Conservation (phyloP, 2,797 vertebrate species). For the Hirundo rustica region DNA sequence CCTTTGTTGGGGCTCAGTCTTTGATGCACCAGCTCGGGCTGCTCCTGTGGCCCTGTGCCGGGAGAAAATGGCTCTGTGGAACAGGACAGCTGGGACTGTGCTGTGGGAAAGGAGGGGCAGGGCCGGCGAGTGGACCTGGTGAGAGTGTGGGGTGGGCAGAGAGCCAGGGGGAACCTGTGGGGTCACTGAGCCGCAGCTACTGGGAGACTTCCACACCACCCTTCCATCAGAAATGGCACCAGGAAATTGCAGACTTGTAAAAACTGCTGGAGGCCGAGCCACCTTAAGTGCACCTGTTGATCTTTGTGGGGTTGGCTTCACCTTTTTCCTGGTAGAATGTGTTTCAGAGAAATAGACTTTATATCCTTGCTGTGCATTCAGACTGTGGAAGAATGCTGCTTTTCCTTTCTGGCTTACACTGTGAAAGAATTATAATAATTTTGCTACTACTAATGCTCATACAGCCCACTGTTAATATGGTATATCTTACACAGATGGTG, state of each 20-base stretch:
- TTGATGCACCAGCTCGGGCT: rapidly evolving
- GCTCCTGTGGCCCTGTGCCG: rapidly evolving
- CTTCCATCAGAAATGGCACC: rapidly evolving
- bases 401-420: neutral
- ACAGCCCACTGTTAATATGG: neutral
- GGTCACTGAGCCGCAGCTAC: neutral
- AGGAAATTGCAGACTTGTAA: neutral
- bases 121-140: neutral
- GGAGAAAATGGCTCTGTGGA: neutral
- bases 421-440: neutral
- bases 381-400: neutral
- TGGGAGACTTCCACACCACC: rapidly evolving
- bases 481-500: neutral
- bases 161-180: rapidly evolving
- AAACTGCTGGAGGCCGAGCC: neutral
- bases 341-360: neutral
- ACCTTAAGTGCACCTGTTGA: neutral
- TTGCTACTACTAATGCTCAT: neutral
- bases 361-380: neutral
- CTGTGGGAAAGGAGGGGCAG: rapidly evolving
- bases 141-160: rapidly evolving
- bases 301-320: neutral
- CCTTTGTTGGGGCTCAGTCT: rapidly evolving
- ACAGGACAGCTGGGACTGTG: rapidly evolving
- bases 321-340: neutral